These are phyloP conservation scores for Odontamblyopus lacepedii DNA, from an alignment of 2,797 vertebrate genomes.

Conservation along the genomic window DNA sequence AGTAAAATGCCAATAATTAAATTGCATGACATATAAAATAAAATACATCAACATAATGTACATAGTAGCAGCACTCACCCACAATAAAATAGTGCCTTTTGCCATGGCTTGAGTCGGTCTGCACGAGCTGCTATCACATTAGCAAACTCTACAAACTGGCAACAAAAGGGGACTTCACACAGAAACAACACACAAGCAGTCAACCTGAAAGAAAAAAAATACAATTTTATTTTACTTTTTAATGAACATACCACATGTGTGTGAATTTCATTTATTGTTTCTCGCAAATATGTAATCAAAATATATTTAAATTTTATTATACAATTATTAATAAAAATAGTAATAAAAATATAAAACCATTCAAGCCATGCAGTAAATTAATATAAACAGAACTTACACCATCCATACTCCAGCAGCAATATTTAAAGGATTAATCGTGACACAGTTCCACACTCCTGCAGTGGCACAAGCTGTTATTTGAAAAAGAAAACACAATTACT, in stretches of 20 bases:
- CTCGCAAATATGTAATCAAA: background rate
- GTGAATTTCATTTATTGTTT: background rate
- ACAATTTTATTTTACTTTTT: background rate
- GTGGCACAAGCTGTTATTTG: conserved; percentile 85
- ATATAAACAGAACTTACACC: conserved; percentile 85
- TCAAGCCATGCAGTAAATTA: background rate
- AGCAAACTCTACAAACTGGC: conserved; percentile 96
- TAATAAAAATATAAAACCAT: background rate
- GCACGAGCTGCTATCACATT: conserved; percentile 82
- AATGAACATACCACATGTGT: background rate
- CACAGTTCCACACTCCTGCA: conserved; percentile 92
- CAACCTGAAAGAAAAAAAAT: conserved; percentile 74
- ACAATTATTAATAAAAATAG: no score
- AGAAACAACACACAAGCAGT: conserved; percentile 92
- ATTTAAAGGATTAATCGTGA: conserved; percentile 94
- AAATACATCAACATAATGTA: background rate
- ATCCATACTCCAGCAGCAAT: conserved; percentile 97
- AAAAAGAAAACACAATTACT: conserved; percentile 3
- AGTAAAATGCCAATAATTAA: conserved; percentile 12
- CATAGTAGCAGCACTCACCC: conserved; percentile 78
- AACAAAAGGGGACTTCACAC: conserved; percentile 96
- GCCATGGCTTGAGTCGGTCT: conserved; percentile 90
- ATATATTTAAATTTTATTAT: background rate
- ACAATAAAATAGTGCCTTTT: conserved; percentile 94
- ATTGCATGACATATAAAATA: background rate